Percentiles rank a stretch among this genome's conserved stretches.
These are phyloP conservation scores for Alosa alosa DNA, from an alignment of 2,113 vertebrate genomes.

Conservation along the genomic window DNA sequence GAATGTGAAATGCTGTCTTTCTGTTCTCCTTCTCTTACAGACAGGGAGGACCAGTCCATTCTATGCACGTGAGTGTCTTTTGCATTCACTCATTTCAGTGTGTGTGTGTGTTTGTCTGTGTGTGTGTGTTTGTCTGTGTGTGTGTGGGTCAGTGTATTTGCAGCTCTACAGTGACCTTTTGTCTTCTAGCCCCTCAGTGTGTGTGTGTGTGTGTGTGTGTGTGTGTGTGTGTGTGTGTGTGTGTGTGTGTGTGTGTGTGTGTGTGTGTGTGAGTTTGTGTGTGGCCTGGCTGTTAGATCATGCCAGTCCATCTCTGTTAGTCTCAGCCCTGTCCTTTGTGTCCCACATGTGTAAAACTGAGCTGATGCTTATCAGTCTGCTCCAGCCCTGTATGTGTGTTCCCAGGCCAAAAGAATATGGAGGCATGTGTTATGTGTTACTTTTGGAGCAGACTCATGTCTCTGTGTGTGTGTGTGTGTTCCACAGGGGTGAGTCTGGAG, in stretches of 20 bases:
- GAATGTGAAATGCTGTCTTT: neutral
- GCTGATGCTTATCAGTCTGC: neutral
- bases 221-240: neutral
- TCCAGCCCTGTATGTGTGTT: neutral
- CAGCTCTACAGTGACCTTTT: neutral
- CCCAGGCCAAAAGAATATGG: neutral
- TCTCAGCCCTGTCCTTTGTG: neutral
- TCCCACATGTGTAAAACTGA: neutral
- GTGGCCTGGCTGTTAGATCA: neutral
- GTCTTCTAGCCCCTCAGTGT: neutral
- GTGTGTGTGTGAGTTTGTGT: neutral
- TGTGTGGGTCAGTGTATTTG: neutral
- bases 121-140: constrained; percentile 3
- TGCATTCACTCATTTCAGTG: neutral
- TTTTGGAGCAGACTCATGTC: neutral
- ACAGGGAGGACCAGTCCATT: constrained; percentile 89
- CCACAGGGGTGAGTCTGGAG: constrained; percentile 85
- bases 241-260: neutral
- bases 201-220: neutral
- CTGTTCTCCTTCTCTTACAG: constrained; percentile 60
- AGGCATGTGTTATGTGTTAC: neutral
- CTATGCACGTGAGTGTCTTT: constrained; percentile 87
- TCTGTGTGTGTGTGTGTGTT: constrained; percentile 37
- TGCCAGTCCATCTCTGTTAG: neutral
- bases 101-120: constrained; percentile 15